These are phyloP conservation scores for Guaruba guarouba DNA, from an alignment of 2,113 vertebrate genomes.

Conservation along the genomic window DNA sequence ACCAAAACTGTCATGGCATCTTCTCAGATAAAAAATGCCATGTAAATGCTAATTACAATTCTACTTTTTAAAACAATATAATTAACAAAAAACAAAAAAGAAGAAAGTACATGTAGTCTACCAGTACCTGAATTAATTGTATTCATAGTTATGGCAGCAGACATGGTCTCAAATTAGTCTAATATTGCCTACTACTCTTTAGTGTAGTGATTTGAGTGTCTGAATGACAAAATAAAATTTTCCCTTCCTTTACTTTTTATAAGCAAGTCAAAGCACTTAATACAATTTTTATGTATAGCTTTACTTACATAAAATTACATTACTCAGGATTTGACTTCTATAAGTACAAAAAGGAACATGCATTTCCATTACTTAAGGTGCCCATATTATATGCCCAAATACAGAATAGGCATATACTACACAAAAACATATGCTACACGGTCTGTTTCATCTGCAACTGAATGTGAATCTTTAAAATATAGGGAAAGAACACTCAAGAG, in stretches of 20 bases:
- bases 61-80: neutral
- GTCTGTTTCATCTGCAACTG: neutral
- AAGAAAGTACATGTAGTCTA: neutral
- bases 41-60: neutral
- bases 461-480: neutral
- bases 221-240: neutral
- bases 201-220: neutral
- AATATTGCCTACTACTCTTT: neutral
- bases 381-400: neutral
- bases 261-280: neutral
- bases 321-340: constrained; percentile 16
- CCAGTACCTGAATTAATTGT: neutral
- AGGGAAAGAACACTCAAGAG: neutral
- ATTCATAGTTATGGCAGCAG: neutral
- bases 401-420: neutral
- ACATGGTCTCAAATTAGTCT: neutral
- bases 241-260: neutral
- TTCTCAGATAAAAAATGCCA: neutral
- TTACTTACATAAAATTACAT: neutral
- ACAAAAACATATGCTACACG: neutral
- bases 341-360: neutral
- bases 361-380: neutral
- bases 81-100: neutral
- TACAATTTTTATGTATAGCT: neutral
- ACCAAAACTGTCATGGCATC: neutral